Base-by-base conservation (phyloP, 2,888 invertebrate genomes). In the Escarpia spicata region DNA sequence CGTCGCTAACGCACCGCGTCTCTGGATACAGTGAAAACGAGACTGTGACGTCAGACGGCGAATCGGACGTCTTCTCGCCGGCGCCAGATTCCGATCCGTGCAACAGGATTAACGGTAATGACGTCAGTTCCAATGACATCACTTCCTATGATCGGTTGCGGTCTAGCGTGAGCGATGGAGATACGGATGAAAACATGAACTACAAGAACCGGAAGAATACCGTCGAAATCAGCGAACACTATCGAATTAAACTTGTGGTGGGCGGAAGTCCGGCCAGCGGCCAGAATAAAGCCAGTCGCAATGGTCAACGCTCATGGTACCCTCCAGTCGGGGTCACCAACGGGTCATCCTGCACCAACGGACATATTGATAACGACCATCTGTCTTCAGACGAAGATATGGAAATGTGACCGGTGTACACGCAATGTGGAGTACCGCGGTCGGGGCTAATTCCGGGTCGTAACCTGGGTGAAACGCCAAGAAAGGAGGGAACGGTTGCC, bases 21-120 rank as follows among this genome's bases (percentile, higher is more conserved):
- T 75, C 75, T 15, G 75, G 75, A 75, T 75, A 75, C n/a, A n/a
- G 26, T 75, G 75, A 75, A 75, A 75, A 26, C 75, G 75, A 75
- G 75, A 26, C 75, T 75, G 75, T 75, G 75, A 75, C 75, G 75
- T 75, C 75, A 75, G 75, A 75, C n/a, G 75, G 75, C 75, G 75
- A 75, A 75, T 75, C 75, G 75, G 75, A 75, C 75, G 75, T 75
- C 75, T 75, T 75, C 75, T 75, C 75, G 75, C 75, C 75, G 75
- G 75, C 75, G 26, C 75, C 75, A 75, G 75, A 75, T 75, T 75
- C 75, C 75, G 75, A 75, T 75, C 75, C 75, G 19, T 75, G 4
- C n/a, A 26, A n/a, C 4, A 15, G 75, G 75, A 75, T 75, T 26
- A 75, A 75, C 75, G 75, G 75, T 1, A n/a, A 19, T 75, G 26